Conservation (phyloP, 2,888 invertebrate species). For the Atrina japonica region DNA sequence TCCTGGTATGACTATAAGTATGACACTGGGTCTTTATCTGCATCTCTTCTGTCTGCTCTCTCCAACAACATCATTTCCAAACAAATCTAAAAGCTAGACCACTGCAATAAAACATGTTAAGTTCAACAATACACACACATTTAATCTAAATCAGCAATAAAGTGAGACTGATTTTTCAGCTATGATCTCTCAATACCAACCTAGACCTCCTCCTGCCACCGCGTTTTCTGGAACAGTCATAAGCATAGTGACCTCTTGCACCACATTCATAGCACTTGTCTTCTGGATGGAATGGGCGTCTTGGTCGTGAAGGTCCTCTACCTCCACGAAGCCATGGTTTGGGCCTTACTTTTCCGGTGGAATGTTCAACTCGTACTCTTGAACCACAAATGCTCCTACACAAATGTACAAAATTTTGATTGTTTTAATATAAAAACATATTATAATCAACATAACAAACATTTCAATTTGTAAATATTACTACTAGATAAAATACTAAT, state of each 20-base stretch:
- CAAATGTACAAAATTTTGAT: conserved; percentile 14
- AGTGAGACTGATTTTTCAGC: no score
- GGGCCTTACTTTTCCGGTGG: conserved; percentile 87
- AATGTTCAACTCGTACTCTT: conserved; percentile 94
- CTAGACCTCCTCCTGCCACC: conserved; percentile 33
- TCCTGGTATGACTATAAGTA: no score
- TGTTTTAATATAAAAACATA: no score
- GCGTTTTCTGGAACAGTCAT: conserved; percentile 86
- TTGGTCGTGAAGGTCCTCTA: conserved; percentile 50
- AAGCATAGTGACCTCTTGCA: conserved; percentile 94
- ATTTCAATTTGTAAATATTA: not conserved
- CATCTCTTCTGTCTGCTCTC: no score
- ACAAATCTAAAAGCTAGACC: no score
- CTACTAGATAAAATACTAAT: not conserved
- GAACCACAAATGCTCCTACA: conserved; percentile 88
- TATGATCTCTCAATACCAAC: no score
- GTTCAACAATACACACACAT: no score
- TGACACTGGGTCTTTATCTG: no score
- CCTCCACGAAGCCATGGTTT: conserved; percentile 76
- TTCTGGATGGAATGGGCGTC: conserved; percentile 90
- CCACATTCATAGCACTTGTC: conserved; percentile 98
- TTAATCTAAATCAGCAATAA: no score
- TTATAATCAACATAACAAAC: not conserved
- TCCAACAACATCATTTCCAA: no score
- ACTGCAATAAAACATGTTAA: no score